Evolutionary conservation across 1,140 invertebrate species (phyloP).

Genomic region (Drosophila littoralis): DNA sequence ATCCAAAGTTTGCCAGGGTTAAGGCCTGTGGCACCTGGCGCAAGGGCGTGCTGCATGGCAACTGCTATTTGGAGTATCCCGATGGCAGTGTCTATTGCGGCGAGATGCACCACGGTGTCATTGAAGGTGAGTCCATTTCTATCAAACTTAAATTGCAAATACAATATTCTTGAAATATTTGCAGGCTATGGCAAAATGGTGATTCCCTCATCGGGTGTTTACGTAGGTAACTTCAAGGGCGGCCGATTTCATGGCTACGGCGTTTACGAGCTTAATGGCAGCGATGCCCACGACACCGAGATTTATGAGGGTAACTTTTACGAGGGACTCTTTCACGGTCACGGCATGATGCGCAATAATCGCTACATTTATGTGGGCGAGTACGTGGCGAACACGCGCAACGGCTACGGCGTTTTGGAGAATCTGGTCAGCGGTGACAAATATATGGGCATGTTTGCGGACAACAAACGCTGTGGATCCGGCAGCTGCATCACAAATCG

Average conservation of each 20-base stretch:
- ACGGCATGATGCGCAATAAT: slow-evolving; percentile 92
- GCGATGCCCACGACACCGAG: slow-evolving; percentile 89
- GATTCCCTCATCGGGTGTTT: slow-evolving; percentile 86
- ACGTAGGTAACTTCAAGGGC: slow-evolving; percentile 94
- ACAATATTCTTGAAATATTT: neutral
- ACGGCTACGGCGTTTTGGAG: slow-evolving; percentile 95
- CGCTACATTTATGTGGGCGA: slow-evolving; percentile 94
- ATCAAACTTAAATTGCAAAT: neutral
- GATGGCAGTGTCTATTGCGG: slow-evolving; percentile 92
- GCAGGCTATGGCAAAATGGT: slow-evolving; percentile 82
- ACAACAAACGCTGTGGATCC: slow-evolving; percentile 91
- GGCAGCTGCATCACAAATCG: slow-evolving; percentile 94
- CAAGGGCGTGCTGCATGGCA: slow-evolving; percentile 92
- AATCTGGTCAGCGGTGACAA: slow-evolving; percentile 94
- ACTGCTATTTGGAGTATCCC: slow-evolving; percentile 91
- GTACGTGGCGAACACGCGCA: slow-evolving; percentile 90
- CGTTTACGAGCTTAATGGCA: slow-evolving; percentile 88
- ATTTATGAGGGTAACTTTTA: slow-evolving; percentile 94
- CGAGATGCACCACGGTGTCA: slow-evolving; percentile 90
- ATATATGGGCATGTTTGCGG: slow-evolving; percentile 94
- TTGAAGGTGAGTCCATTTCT: slow-evolving; percentile 86
- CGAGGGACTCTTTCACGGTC: slow-evolving; percentile 92
- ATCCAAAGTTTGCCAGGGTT: slow-evolving; percentile 90
- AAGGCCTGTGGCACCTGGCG: slow-evolving; percentile 91
- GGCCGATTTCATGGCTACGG: slow-evolving; percentile 93